Conservation (phyloP, 2,113 vertebrate species). For the Tragulus kanchil region DNA sequence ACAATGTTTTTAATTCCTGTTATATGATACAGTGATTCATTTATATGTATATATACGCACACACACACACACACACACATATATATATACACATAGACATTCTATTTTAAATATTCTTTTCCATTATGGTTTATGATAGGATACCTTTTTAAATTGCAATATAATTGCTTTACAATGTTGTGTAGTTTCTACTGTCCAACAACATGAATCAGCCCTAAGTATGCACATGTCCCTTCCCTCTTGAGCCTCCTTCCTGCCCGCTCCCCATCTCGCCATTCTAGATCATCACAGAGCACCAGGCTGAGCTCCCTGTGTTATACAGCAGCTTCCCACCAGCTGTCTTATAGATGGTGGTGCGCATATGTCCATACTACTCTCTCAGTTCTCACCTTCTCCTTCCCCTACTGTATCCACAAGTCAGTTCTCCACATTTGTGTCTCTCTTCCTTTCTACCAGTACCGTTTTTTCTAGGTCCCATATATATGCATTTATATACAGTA, state of each 20-base stretch:
- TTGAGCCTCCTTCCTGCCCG: neutral
- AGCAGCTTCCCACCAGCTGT: too few relatives aligned
- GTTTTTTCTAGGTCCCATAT: neutral
- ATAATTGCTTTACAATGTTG: neutral
- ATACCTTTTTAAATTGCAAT: neutral
- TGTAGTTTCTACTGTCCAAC: neutral
- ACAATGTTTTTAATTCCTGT: neutral
- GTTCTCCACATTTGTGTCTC: neutral
- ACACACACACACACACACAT: too few relatives aligned
- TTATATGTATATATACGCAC: neutral
- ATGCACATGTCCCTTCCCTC: neutral
- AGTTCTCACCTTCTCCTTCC: neutral
- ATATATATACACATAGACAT: neutral
- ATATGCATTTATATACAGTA: neutral
- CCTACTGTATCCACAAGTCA: neutral
- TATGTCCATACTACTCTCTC: neutral
- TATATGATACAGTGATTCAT: neutral
- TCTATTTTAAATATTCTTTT: neutral
- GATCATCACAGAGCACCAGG: neutral
- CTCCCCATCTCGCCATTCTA: accelerated
- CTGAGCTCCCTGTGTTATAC: neutral
- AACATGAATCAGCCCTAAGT: neutral
- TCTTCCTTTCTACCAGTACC: neutral
- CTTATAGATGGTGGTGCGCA: too few relatives aligned
- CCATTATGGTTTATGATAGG: neutral